These are phyloP conservation scores for Ganaspis sp. DNA, from an alignment of 1,140 invertebrate genomes.

Conservation along the genomic window DNA sequence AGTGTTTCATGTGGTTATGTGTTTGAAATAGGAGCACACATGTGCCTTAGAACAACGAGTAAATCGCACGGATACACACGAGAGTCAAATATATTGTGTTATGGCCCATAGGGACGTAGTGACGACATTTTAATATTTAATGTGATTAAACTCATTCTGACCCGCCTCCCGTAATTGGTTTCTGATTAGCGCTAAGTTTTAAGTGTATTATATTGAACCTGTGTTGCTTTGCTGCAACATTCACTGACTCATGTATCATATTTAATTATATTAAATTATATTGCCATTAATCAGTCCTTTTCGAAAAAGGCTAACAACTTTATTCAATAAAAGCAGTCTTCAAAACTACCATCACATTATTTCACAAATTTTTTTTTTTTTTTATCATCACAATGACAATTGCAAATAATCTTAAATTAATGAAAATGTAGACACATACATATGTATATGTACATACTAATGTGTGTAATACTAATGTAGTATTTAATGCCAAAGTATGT, in stretches of 20 bases:
- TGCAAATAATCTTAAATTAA: too few species aligned
- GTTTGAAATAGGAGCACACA: constrained; percentile 34
- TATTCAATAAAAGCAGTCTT: neutral
- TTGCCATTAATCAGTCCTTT: neutral
- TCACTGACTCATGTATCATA: neutral
- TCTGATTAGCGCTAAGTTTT: constrained; percentile 73
- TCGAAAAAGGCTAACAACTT: too few species aligned
- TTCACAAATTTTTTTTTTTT: too few species aligned
- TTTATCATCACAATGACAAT: too few species aligned
- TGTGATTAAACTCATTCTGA: constrained; percentile 73
- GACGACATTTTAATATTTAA: constrained; percentile 73
- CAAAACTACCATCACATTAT: too few species aligned
- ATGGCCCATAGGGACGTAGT: constrained; percentile 56
- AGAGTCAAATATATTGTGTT: constrained; percentile 45
- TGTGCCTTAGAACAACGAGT: constrained; percentile 49
- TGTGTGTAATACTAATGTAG: too few species aligned
- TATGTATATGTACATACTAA: too few species aligned
- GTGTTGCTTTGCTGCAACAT: neutral
- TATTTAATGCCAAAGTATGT: too few species aligned
- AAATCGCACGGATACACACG: constrained; percentile 50
- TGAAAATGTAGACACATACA: too few species aligned
- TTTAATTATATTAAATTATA: neutral
- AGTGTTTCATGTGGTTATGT: constrained; percentile 38
- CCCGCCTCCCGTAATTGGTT: constrained; percentile 70
- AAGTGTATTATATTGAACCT: constrained; percentile 61